Base-by-base conservation (phyloP, 2,888 invertebrate genomes). In the Pasiphila rectangulata region DNA sequence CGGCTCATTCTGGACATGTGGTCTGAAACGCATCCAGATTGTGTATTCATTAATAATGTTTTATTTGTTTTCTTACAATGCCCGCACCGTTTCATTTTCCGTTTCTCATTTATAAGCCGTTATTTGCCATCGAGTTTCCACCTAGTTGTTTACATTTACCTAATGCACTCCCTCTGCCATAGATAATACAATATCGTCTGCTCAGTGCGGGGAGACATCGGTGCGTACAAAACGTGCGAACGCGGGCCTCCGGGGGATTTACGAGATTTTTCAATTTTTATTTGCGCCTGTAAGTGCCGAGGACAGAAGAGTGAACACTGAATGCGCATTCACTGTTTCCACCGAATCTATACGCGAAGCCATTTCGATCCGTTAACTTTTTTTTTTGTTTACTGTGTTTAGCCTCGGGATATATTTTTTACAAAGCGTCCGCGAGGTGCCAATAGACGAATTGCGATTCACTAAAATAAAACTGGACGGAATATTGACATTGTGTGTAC, bases 231-330 rank as follows among this genome's bases (percentile, higher is more conserved):
- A 69, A 85, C 86, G 86, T 87, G 87, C 75, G 73, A 67, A 60
- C 55, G 50, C 56, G 59, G 54, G 41, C 67, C 71, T 79, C 67
- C 68, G 6, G 63, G 83, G 85, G 87, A 86, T 86, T 86, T 84
- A 73, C 57, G 72, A 69, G 78, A 80, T 82, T 85, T 86, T 85
- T 79, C 79, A 81, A 84, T 84, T 84, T 85, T 83, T 86, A 84
- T 87, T 86, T 85, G 82, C 80, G 64, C 67, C 66, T 75, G 79
- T 83, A 84, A 86, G 83, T 83, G 82, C 73, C 72, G 68, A 69
- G 66, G 63, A 63, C 68, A 70, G 32, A 40, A 17, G 58, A 51
- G 57, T 56, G 60, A 56, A 63, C 55, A 59, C 57, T 59, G 54
- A 57, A 60, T 63, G 57, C 47, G 49, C 65, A 70, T 65, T 68